phyloP scores from a whole-genome alignment of 2,797 vertebrate species.

The Alosa sapidissima region DNA sequence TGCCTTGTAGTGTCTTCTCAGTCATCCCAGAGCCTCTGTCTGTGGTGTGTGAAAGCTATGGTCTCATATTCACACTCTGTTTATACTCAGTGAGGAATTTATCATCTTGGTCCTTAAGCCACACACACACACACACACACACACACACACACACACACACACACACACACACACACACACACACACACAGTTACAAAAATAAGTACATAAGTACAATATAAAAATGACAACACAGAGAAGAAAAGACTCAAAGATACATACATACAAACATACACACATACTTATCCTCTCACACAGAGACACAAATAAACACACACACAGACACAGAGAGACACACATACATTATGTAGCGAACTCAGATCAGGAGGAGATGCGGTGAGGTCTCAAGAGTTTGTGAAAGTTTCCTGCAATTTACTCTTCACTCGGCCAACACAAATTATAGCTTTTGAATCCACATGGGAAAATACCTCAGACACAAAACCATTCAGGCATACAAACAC shows the following conservation, averaged over 20 bases:
- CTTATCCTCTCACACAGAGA: background rate
- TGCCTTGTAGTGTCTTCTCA: too few species aligned
- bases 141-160: background rate
- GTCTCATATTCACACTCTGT: background rate
- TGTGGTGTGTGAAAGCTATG: too few species aligned
- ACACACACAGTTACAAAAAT: background rate
- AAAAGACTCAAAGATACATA: background rate
- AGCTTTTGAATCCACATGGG: background rate
- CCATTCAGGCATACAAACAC: background rate
- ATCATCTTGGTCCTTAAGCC: background rate
- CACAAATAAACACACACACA: background rate
- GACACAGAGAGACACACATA: constrained; percentile 6
- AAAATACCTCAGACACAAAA: background rate
- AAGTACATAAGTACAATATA: background rate
- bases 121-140: background rate
- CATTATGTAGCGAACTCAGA: background rate
- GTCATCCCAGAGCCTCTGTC: too few species aligned
- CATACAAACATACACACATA: background rate
- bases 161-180: constrained; percentile 1
- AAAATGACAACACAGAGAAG: background rate
- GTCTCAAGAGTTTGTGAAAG: background rate
- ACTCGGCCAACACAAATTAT: constrained; percentile 10
- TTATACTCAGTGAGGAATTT: background rate
- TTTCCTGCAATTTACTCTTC: background rate
- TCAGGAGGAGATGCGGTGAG: background rate